Conservation (phyloP, 2,113 vertebrate species). For the Hemichromis elongatus region DNA sequence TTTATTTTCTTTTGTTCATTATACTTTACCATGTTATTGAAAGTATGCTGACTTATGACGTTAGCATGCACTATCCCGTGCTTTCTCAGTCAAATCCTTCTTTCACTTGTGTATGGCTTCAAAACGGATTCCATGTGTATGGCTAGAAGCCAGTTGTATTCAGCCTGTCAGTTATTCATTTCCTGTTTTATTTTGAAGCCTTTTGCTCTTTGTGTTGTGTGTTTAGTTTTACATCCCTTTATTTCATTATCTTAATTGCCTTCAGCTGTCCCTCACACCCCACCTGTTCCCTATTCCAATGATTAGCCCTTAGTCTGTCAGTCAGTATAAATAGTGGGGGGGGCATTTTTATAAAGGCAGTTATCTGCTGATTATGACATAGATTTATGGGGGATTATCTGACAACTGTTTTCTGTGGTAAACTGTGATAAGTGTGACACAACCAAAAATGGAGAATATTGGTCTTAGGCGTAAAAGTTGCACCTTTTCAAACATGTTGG, state of each 20-base stretch:
- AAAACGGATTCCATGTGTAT: fast-evolving
- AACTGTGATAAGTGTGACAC: not conserved
- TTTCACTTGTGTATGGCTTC: fast-evolving
- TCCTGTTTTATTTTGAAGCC: not conserved
- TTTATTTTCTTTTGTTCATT: too few species aligned
- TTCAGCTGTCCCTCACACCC: not conserved
- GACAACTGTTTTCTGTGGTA: not conserved
- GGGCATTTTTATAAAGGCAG: not conserved
- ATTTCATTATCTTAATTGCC: not conserved
- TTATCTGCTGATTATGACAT: not conserved
- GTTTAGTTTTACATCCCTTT: not conserved
- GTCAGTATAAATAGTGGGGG: not conserved
- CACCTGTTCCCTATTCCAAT: not conserved
- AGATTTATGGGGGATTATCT: not conserved
- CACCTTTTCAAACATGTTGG: not conserved
- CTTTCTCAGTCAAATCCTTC: not conserved
- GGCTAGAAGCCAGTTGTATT: not conserved
- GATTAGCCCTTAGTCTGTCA: not conserved
- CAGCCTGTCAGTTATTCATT: not conserved
- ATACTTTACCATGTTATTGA: not conserved
- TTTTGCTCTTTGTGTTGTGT: not conserved
- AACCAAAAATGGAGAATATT: not conserved
- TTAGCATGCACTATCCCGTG: not conserved
- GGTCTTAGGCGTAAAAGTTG: not conserved
- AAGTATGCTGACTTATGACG: not conserved